Evolutionary conservation across 1,140 invertebrate species (phyloP).

Genomic region (Dolichoris vasculosae): DNA sequence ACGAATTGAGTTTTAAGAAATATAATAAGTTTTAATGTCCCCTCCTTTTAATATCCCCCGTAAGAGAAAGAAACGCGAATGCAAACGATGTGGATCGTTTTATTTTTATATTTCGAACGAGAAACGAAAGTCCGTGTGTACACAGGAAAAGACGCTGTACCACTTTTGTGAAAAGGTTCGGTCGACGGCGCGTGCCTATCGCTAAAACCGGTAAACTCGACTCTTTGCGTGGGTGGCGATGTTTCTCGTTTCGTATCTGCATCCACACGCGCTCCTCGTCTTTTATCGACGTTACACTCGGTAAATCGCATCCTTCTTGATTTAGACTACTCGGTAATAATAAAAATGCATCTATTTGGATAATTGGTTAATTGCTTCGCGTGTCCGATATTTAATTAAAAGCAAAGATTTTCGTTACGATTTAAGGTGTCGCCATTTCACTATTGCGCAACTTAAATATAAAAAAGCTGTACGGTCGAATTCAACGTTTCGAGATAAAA

Average conservation of each 20-base stretch:
- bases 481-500: no score
- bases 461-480: no score
- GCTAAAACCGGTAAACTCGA: conserved; percentile 28
- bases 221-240: conserved; percentile 25
- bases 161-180: conserved; percentile 40
- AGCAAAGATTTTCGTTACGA: not conserved
- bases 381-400: not conserved
- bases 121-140: not conserved
- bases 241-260: conserved; percentile 20
- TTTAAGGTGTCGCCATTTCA: no score
- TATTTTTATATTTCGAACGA: not conserved
- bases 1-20: not conserved
- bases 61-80: not conserved
- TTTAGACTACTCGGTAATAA: not conserved
- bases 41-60: no score
- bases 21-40: not conserved
- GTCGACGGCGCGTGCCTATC: conserved; percentile 26
- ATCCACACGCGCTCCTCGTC: conserved; percentile 4
- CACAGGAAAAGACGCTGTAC: conserved; percentile 23
- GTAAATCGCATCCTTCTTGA: not conserved
- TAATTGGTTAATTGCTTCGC: not conserved
- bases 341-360: not conserved
- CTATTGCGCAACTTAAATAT: no score
- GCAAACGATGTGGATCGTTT: not conserved
- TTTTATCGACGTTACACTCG: conserved; percentile 6